A percentile compares a stretch with the other conserved stretches of the same genome.
Evolutionary conservation across 1,140 invertebrate species (phyloP).

Genomic region (Ceratosolen fusciceps): DNA sequence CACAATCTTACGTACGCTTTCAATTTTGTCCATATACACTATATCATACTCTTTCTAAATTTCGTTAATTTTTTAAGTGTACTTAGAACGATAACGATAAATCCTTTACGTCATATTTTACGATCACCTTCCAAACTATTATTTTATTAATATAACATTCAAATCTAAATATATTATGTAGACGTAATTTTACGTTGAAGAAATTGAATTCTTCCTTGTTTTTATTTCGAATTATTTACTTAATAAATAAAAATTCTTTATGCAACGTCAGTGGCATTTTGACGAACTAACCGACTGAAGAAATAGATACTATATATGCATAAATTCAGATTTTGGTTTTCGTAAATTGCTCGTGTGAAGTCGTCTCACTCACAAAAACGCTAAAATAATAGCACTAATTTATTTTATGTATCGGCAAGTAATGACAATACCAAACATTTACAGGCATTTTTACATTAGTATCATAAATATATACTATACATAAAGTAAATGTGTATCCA

Average conservation of each 20-base stretch:
- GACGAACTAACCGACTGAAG: neutral
- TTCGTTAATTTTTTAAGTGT: slow-evolving; percentile 15
- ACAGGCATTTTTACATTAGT: neutral
- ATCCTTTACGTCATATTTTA: slow-evolving; percentile 18
- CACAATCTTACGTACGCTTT: no score
- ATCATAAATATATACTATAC: neutral
- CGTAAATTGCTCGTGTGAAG: neutral
- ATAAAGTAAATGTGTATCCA: neutral
- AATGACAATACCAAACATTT: neutral
- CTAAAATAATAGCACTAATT: neutral
- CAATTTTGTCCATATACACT: no score
- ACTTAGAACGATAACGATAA: slow-evolving; percentile 33
- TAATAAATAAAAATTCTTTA: neutral
- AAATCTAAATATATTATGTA: neutral
- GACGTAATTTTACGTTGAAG: neutral
- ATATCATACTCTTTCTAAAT: no score
- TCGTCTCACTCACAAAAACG: neutral
- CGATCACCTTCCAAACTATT: neutral
- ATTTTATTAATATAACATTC: neutral
- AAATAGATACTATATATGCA: neutral
- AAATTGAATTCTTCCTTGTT: neutral
- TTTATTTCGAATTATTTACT: neutral
- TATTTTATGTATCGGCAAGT: neutral
- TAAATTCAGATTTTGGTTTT: neutral
- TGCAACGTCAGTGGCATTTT: neutral